phyloP scores from a whole-genome alignment of 2,888 invertebrate genomes.

The Stenodema calcarata region DNA sequence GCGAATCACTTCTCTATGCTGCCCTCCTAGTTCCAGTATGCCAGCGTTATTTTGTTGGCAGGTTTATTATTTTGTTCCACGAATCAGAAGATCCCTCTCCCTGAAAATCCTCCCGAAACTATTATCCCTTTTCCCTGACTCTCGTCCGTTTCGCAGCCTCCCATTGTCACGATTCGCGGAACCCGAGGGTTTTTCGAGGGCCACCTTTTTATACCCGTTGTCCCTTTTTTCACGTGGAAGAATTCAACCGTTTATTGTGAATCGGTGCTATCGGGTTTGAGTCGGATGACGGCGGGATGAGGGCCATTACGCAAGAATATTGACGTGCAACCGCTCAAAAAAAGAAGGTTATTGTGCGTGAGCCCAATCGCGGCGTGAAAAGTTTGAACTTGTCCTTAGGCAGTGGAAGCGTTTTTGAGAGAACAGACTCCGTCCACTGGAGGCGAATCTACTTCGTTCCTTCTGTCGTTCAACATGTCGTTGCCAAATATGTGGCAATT shows the following conservation, averaged over 20 bases:
- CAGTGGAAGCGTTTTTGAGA: too few relatives aligned
- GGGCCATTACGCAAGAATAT: neutral
- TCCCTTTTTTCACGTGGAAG: neutral
- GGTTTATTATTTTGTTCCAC: too few relatives aligned
- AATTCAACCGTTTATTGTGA: neutral
- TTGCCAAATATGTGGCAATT: too few relatives aligned
- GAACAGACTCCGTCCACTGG: too few relatives aligned
- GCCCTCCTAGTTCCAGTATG: too few relatives aligned
- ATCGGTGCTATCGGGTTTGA: neutral
- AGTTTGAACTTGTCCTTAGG: neutral
- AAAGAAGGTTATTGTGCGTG: neutral
- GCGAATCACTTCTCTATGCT: too few relatives aligned
- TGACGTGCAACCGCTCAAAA: neutral
- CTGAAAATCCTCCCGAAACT: neutral
- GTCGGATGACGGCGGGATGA: neutral
- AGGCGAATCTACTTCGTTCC: too few relatives aligned
- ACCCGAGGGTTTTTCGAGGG: neutral
- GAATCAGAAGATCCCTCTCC: too few relatives aligned
- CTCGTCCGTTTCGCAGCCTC: neutral
- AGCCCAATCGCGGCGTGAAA: neutral
- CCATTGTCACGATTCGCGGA: neutral
- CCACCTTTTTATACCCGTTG: neutral
- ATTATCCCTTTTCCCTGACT: neutral
- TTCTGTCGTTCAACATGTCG: too few relatives aligned
- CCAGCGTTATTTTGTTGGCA: too few relatives aligned